Base-by-base conservation (phyloP, 2,888 invertebrate genomes). In the Cremastobaeus sp. region DNA sequence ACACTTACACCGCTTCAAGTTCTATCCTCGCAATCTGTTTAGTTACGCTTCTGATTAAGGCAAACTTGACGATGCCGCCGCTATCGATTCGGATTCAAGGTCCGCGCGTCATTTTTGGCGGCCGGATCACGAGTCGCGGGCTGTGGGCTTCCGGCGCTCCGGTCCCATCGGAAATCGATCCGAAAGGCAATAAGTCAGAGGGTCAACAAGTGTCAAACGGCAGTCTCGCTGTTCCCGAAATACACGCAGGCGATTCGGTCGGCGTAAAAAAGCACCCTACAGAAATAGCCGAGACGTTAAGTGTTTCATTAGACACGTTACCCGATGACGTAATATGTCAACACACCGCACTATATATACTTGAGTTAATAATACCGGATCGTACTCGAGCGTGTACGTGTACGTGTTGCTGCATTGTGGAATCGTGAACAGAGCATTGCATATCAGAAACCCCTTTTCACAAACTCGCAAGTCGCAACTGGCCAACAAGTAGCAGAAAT, bases 321-420 rank as follows among this genome's bases (percentile, higher is more conserved):
- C 45, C 12, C 9, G 45, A 35, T 72, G 66, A 72, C 50, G 65
- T 60, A 72, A 72, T 72, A 52, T 66, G 60, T 72, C 72, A 72
- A 72, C 66, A 66, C 55, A 55, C 37, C 48, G 43, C 37, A 43
- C 52, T 71, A 71, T 70, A 62, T 62, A 70, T 55, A 66, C 39
- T 15, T 55, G 55, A 70, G 70, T 70, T 70, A 70, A 70, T 70
- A 70, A 70, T 70, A 70, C 41, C 54, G 18, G 41, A 70, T 62
- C 25, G 45, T 25, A 30, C 12, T 39, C 25, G 21, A 37, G 54
- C 57, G 32, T 65, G 32, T 48, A 32, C 37, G 2, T 41, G 20
- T 43, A 15, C 30, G n/a, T 28, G 25, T 45, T n/a, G n/a, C n/a
- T n/a, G n/a, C n/a, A n/a, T n/a, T n/a, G n/a, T n/a, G n/a, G n/a